Evolutionary conservation across 2,797 vertebrate species (phyloP), one percentile per base, ranked within the genome.

Genomic region (Lithobates pipiens): DNA sequence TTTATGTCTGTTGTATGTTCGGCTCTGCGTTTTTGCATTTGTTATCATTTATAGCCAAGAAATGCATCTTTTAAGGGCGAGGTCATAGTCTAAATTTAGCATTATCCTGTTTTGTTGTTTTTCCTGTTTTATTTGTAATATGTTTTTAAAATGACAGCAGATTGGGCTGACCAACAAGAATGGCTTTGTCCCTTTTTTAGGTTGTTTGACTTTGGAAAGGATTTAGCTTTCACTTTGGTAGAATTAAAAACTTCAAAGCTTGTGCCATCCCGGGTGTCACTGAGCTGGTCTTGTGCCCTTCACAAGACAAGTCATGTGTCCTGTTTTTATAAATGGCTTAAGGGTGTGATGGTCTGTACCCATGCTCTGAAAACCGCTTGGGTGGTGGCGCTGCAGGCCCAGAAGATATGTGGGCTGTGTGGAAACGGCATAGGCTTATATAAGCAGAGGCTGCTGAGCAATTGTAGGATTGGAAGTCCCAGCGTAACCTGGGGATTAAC

Each of bases 301-400:
- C 68, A 71, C 32, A 18, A 80, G 78, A 54, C 42, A 50, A 2
- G 67, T 80, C 78, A 80, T 80, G 68, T 71, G 78, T 42, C 23
- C 16, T 65, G 46, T 46, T 80, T 46, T 80, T 46, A 50, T 70
- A 69, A 46, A 36, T 71, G 67, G 1, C 78, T 68, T 57, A n/a
- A 34, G 69, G 77, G 61, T 13, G 23, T 61, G 18, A 23, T 61
- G 54, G 18, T 61, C 54, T 61, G 18, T 54, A 54, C 50, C 50
- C 50, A 54, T 3, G 16, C 50, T 50, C 13, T 50, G 46, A 50
- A 50, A 50, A 15, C 46, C 46, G 5, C 50, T 54, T 18, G 16
- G 50, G 50, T 54, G 50, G 50, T 21, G 18, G 50, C 13, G 15
- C 3, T 54, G 4, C 2, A 2, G 44, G 50, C 50, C 50, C 50